Evolutionary conservation across 2,113 vertebrate genomes (phyloP), one percentile per base, ranked within the genome.

Genomic region (Monopterus albus): DNA sequence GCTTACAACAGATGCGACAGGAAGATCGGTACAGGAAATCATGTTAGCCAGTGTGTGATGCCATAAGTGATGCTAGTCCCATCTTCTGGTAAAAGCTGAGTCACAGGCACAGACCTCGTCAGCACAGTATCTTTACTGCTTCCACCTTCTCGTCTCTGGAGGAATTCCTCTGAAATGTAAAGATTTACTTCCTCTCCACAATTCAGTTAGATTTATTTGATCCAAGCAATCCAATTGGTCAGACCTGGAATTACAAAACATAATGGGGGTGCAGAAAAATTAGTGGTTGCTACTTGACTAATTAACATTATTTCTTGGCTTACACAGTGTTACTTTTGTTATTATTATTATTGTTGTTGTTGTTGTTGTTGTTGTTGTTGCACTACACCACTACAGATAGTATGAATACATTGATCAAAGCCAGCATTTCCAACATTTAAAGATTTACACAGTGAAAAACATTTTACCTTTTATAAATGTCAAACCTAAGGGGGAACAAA

Each of bases 61-160:
- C n/a, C n/a, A n/a, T n/a, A n/a, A n/a, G n/a, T 78, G 66, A 68
- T 64, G 42, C 60, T 65, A 40, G 64, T 33, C 60, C 26, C 17
- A 81, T 29, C 51, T 75, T 81, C 78, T 72, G 47, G 70, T 74
- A 78, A 81, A 60, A 20, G 3, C 70, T 75, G 61, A 78, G 57
- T 75, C 64, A 84, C 35, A 68, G 26, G 55, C 2, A 35, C 55
- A 13, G 45, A 18, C 43, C 25, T 56, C 63, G 21, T 46, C 68
- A 49, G 35, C n/a, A 21, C 26, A 57, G 15, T 36, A 47, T 43
- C 5, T 39, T 11, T 49, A 50, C 45, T 56, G 29, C 20, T 45
- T 65, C 39, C 26, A 52, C 38, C 6, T 72, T 71, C 20, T 40
- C 58, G 38, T n/a, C n/a, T n/a, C n/a, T n/a, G n/a, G n/a, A n/a